Percentiles rank a stretch among this genome's conserved stretches.
phyloP scores from a whole-genome alignment of 2,113 vertebrate species.

The Pachycephala philippinensis region DNA sequence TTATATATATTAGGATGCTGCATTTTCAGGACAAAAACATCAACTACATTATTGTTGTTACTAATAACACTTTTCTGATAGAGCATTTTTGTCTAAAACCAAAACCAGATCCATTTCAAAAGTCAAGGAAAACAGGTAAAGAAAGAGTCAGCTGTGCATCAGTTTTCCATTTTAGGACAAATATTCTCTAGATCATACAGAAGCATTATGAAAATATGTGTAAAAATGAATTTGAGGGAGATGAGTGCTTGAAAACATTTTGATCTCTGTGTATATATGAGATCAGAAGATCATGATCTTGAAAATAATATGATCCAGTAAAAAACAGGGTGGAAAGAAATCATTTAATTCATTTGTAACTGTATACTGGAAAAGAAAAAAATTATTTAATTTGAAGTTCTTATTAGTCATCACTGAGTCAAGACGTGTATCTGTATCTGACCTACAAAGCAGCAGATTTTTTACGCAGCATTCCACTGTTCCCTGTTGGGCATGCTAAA shows the following conservation, averaged over 20 bases:
- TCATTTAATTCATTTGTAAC: not conserved
- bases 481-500: not conserved
- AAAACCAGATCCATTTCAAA: not conserved
- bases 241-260: not conserved
- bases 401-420: not conserved
- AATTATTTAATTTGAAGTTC: not conserved
- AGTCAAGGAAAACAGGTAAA: not conserved
- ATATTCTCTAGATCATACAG: not conserved
- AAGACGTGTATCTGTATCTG: not conserved
- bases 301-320: not conserved
- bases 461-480: not conserved
- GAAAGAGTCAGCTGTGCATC: not conserved
- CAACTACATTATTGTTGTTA: not conserved
- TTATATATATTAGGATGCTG: not conserved
- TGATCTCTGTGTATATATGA: not conserved
- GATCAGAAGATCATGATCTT: not conserved
- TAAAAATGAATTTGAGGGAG: not conserved
- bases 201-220: not conserved
- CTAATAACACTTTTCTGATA: conserved; percentile 6
- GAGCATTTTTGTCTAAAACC: conserved; percentile 3
- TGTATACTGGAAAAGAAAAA: not conserved
- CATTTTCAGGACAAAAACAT: not conserved
- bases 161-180: not conserved
- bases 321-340: not conserved
- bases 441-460: not conserved